Evolutionary conservation across 2,797 vertebrate genomes (phyloP), one percentile per base, ranked within the genome.

Genomic region (Sphenopsis melanotis): DNA sequence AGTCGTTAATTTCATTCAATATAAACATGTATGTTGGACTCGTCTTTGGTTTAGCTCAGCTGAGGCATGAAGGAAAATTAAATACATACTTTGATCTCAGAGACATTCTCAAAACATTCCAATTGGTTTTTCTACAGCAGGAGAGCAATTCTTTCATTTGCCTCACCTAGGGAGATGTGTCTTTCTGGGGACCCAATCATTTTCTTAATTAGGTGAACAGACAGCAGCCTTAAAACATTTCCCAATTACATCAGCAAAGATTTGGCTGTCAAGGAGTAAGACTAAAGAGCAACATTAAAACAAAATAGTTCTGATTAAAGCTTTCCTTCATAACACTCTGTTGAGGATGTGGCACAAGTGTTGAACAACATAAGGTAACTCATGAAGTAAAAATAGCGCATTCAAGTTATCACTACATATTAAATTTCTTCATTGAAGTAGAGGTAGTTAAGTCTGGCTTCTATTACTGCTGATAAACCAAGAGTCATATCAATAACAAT

Each of bases 171-270:
- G 57, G 87, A 95, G 26, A 75, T 44, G 15, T 42, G 42, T 49
- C 36, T 53, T 87, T 91, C 57, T 72, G 78, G 61, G 68, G 87
- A 91, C 29, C 15, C 30, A 83, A 89, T 81, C 4, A 78, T 90
- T 94, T 87, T 85, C 66, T 87, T 80, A 86, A 94, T 92, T 94
- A 91, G 71, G 61, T 92, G 94, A 95, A 64, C 47, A 76, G 34
- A 68, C 27, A 85, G 34, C 34, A 91, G 39, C 47, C 90, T 76
- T 92, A 80, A 86, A 44, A 83, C 22, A 10, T 88, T 88, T 88
- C 27, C 46, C 64, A 93, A 79, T 89, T 87, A 65, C 14, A 90
- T 64, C 57, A 94, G 32, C 34, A 94, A 95, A 80, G 78, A 89
- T 84, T 71, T 83, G 64, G 17, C 42, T 89, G 81, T 64, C 75